Evolutionary conservation across 2,797 vertebrate species (phyloP), one percentile per base, ranked within the genome.

Genomic region (Sebastes ruberrimus): DNA sequence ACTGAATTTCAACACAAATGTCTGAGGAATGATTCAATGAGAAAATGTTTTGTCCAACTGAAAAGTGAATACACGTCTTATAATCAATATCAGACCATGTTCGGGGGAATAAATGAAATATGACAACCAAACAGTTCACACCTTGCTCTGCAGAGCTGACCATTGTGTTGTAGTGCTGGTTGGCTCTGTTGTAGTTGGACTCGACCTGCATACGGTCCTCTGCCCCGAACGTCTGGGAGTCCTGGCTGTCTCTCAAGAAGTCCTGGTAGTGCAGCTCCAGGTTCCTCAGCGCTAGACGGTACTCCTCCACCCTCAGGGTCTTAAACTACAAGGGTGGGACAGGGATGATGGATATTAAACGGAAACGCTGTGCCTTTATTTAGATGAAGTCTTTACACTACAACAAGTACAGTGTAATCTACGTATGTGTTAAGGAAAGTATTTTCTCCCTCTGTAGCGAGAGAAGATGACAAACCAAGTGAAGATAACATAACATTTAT

Each of bases 181-280:
- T 96, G 80, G 97, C 96, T 59, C 93, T 81, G 20, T 86, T 92
- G 88, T 97, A 97, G 68, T 96, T 96, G 1, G 93, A 95, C 94
- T 99, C 97, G 1, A 97, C 94, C 30, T 97, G 96, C 91, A 97
- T 96, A 1, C 97, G 95, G 90, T 99, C 98, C 10, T 98, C 98
- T 0, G 97, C 95, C 30, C 95, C 96, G 6, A 99, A 99, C 91
- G 95, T 91, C 9, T 95, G 93, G 0, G 98, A 94, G 6, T 98
- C 98, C 93, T 97, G 97, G 84, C 97, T 98, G 91, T 97, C 96
- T 1, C 95, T 91, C 88, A 99, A 90, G 94, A 99, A 99, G 82
- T 96, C 95, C 94, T 98, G 97, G 93, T 97, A 98, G 92, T 98
- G 97, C 8, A 78, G 86, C 90, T 99, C 98, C 89, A 99, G 94